Base-by-base conservation (phyloP, 2,888 invertebrate species). In the Rhimphoctona megacephalus region DNA sequence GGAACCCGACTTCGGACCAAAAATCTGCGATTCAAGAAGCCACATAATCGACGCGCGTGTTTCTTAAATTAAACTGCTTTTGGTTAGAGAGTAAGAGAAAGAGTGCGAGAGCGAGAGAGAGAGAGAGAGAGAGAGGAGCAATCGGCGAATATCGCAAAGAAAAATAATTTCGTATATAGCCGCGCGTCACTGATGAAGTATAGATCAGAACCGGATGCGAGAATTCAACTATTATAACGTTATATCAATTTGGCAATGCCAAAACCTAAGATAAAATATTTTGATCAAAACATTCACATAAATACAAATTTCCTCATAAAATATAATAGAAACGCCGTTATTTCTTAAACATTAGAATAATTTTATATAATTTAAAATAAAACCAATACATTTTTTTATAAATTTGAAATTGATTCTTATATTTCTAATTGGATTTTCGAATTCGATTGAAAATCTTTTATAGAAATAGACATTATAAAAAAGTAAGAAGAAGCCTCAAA, bases 1-100 rank as follows among this genome's bases (percentile, higher is more conserved):
- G 76, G 43, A 70, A 72, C 19, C 17, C 36, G 49, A 70, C 72
- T 66, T 52, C 33, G 80, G 43, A 46, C n/a, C 17, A 11, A 73
- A 67, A 79, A 85, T 76, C 19, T 54, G 54, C 67, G 77, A 74
- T 79, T 70, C 64, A 30, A 36, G 57, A 77, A 61, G 76, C 72
- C 76, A 70, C 49, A 72, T 30, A n/a, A 78, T 77, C 78, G 6
- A 61, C 49, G 54, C 79, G 36, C 77, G 73, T 46, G 77, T 4
- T 86, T 86, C 86, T 72, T 81, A 86, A 86, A 86, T 86, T 86
- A 86, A 83, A 83, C 83, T 39, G 36, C 39, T 64, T 81, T 72
- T 61, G 61, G 70, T 36, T 22, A 22, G 33, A 49, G 72, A 22
- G 61, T n/a, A 67, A 73, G 52, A 64, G 70, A 49, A 46, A 6